These are phyloP conservation scores for Glossophaga mutica DNA, from an alignment of 2,797 vertebrate genomes.

Conservation along the genomic window DNA sequence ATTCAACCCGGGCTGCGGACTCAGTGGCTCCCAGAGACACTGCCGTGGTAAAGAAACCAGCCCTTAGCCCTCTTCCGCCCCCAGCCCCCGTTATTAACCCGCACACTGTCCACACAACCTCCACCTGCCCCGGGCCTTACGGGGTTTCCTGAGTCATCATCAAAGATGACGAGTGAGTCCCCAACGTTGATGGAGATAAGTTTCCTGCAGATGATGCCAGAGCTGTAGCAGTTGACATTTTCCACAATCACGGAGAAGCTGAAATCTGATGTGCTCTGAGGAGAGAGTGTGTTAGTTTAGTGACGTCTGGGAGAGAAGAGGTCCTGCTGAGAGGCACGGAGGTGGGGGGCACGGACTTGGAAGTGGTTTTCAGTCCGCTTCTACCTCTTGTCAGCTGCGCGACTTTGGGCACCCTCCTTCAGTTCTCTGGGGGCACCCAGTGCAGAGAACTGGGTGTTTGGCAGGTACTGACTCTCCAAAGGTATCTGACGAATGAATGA, in stretches of 20 bases:
- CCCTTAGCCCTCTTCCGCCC: background rate
- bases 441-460: background rate
- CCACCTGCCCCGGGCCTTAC: slow-evolving; percentile 81
- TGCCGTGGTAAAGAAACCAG: background rate
- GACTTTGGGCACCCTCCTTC: background rate
- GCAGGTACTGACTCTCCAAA: background rate
- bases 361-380: background rate
- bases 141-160: slow-evolving; percentile 90
- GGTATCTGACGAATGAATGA: background rate
- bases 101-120: background rate
- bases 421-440: background rate
- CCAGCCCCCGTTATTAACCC: background rate
- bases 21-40: background rate
- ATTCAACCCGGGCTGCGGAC: background rate
- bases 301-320: background rate
- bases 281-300: background rate
- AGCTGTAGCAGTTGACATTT: slow-evolving; percentile 93
- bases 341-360: rapidly evolving
- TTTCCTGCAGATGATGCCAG: slow-evolving; percentile 92
- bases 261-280: slow-evolving; percentile 86
- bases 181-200: slow-evolving; percentile 88
- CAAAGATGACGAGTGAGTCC: slow-evolving; percentile 88
- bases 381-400: background rate
- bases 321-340: background rate
- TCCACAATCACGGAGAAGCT: slow-evolving; percentile 88